These are phyloP conservation scores for Heliconius erato DNA, from an alignment of 2,888 invertebrate species.

Conservation along the genomic window DNA sequence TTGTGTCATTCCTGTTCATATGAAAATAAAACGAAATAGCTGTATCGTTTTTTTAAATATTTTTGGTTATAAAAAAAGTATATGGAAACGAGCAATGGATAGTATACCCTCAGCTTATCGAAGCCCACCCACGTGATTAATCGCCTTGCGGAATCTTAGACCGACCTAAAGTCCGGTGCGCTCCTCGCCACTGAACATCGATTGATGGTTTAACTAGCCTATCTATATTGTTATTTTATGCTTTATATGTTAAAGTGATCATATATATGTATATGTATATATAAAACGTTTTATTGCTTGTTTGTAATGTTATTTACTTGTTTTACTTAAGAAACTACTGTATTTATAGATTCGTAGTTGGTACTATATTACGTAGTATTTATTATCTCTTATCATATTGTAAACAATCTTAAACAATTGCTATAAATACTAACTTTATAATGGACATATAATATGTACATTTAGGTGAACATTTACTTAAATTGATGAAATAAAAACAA, in stretches of 20 bases:
- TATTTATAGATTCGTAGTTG: not conserved
- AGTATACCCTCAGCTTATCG: slow-evolving; percentile 64
- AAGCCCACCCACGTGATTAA: slow-evolving; percentile 75
- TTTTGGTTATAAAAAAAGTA: not conserved
- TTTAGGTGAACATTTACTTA: not conserved
- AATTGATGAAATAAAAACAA: not conserved
- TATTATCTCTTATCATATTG: not conserved
- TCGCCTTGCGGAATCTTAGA: slow-evolving; percentile 72
- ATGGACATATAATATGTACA: not conserved
- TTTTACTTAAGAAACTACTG: not conserved
- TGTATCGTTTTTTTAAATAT: not conserved
- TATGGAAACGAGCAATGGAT: not conserved
- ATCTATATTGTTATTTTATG: not conserved
- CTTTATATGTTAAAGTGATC: not conserved
- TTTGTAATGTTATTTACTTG: not conserved
- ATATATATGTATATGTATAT: too few relatives aligned
- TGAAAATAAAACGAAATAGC: not conserved
- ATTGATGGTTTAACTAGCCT: slow-evolving; percentile 60
- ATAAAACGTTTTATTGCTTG: too few relatives aligned
- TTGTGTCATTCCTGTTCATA: not conserved
- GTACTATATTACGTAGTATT: not conserved
- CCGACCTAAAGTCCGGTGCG: slow-evolving; percentile 59
- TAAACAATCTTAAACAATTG: not conserved
- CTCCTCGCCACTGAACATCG: slow-evolving; percentile 60
- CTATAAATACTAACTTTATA: not conserved